These are phyloP conservation scores for Xestia rhomboidea DNA, from an alignment of 2,888 invertebrate genomes.

Conservation along the genomic window DNA sequence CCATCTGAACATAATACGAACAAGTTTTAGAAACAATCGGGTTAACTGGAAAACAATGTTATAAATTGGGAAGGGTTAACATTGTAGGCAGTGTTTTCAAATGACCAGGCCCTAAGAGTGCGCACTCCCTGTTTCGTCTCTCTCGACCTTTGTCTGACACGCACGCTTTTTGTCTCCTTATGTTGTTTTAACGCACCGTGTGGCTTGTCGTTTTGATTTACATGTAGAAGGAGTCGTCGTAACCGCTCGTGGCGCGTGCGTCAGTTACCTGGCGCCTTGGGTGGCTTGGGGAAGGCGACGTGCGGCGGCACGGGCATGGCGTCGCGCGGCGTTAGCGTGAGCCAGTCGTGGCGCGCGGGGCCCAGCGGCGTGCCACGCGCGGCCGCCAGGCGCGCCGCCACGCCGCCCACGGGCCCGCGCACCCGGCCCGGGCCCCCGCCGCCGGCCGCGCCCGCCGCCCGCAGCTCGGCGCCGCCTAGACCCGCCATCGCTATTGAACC, in stretches of 20 bases:
- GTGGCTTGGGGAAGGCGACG: constrained; percentile 97
- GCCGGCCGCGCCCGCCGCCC: constrained; percentile 72
- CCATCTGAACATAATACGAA: constrained; percentile 91
- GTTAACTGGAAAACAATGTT: not conserved
- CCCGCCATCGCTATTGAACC: constrained; percentile 90
- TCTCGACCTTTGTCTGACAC: not conserved
- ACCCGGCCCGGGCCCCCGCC: constrained; percentile 79
- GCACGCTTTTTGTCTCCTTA: not conserved
- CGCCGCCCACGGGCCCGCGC: constrained; percentile 84
- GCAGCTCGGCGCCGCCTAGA: constrained; percentile 88
- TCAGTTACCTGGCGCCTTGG: constrained; percentile 94
- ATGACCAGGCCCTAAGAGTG: not conserved
- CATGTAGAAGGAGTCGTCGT: not conserved
- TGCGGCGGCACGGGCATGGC: constrained; percentile 95
- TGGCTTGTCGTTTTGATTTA: not conserved
- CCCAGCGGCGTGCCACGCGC: constrained; percentile 82
- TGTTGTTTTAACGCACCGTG: not conserved
- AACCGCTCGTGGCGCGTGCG: not conserved
- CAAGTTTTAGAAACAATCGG: constrained; percentile 5
- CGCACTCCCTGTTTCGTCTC: not conserved
- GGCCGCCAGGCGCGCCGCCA: constrained; percentile 85
- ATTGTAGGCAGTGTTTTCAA: no score
- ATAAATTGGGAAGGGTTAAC: not conserved
- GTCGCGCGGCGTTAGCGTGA: constrained; percentile 93
- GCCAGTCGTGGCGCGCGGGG: constrained; percentile 91